These are phyloP conservation scores for Metaphire vulgaris DNA, from an alignment of 1,140 invertebrate genomes.

Conservation along the genomic window DNA sequence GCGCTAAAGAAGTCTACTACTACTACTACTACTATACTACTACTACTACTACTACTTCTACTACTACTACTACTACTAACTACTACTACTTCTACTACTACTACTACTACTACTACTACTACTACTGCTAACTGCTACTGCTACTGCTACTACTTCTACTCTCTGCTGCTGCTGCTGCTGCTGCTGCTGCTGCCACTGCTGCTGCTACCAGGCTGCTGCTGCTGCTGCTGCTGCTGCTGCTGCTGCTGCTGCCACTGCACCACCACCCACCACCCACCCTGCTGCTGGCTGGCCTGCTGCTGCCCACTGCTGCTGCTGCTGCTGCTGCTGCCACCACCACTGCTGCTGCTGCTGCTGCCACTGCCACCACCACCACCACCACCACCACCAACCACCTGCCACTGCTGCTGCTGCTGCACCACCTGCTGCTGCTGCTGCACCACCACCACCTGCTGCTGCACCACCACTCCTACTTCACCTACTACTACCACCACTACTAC, in stretches of 20 bases:
- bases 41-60: not conserved
- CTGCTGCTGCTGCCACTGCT: conserved; percentile 9
- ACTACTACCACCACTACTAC: too few species aligned
- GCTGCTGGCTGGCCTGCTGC: too few species aligned
- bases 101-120: not conserved
- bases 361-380: not conserved
- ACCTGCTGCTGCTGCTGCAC: not conserved
- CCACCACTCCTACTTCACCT: too few species aligned
- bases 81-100: not conserved
- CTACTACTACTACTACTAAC: not conserved
- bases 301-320: too few species aligned
- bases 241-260: conserved; percentile 3
- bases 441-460: not conserved
- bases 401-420: not conserved
- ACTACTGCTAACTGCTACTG: too few species aligned
- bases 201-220: too few species aligned
- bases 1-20: too few species aligned
- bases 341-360: conserved; percentile 9
- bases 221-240: not conserved
- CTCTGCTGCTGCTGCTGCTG: too few species aligned
- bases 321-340: conserved; percentile 9
- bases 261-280: not conserved
- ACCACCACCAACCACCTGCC: too few species aligned
- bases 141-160: too few species aligned
- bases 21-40: too few species aligned